phyloP scores from a whole-genome alignment of 2,113 vertebrate species.

The Hypanus sabinus region DNA sequence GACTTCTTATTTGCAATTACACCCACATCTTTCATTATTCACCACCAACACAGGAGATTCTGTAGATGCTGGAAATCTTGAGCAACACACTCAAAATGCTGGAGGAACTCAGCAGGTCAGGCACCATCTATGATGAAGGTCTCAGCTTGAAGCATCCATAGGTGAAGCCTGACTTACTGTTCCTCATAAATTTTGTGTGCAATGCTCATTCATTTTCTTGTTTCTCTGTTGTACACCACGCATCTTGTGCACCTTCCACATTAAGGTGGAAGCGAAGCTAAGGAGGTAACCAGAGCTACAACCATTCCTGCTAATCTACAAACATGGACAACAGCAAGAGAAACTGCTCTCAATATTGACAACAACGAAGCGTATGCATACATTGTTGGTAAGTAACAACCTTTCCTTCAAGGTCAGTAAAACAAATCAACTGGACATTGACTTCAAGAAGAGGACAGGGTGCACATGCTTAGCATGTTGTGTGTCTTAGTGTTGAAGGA shows the following conservation, averaged over 20 bases:
- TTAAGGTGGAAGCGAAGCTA: background rate
- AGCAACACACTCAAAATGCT: too few relatives aligned
- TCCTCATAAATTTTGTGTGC: too few relatives aligned
- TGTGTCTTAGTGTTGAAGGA: too few relatives aligned
- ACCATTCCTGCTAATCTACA: background rate
- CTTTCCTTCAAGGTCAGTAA: too few relatives aligned
- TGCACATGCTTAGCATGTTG: background rate
- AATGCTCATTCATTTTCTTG: background rate
- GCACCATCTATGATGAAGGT: too few relatives aligned
- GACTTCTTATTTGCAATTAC: background rate
- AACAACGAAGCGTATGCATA: background rate
- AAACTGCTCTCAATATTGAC: background rate
- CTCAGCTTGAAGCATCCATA: too few relatives aligned
- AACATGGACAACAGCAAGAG: background rate
- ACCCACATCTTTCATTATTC: background rate
- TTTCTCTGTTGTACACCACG: background rate
- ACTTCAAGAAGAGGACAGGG: too few relatives aligned
- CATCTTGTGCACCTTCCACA: background rate
- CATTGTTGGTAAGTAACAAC: background rate
- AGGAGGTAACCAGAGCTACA: background rate
- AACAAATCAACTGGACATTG: too few relatives aligned
- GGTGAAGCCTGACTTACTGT: too few relatives aligned
- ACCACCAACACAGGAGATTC: too few relatives aligned
- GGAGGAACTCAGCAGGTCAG: too few relatives aligned
- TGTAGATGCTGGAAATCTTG: too few relatives aligned